Conservation (phyloP, 1,140 invertebrate species). For the Papilio glaucus region DNA sequence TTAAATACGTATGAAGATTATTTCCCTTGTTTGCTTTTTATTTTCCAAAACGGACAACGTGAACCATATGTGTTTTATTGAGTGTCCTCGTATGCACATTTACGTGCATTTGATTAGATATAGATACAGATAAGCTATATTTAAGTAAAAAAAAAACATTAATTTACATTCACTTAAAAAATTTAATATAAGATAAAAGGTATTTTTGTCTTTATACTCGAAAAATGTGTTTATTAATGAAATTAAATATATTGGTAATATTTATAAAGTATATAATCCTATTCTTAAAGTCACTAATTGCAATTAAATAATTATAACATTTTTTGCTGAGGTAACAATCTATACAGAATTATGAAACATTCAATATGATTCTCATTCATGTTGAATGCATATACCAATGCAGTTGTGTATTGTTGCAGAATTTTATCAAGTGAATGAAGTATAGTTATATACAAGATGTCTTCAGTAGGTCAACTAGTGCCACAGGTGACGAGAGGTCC, state of each 20-base stretch:
- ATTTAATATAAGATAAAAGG: too few relatives aligned
- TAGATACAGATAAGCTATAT: neutral
- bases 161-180: neutral
- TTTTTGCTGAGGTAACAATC: neutral
- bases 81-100: neutral
- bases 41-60: too few relatives aligned
- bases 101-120: neutral
- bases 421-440: conserved; percentile 15
- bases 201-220: neutral
- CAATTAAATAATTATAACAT: too few relatives aligned
- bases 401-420: conserved; percentile 17
- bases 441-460: conserved; percentile 51
- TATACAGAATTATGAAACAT: neutral
- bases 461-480: conserved; percentile 77
- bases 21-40: neutral
- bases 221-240: neutral
- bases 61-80: neutral
- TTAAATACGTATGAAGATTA: neutral
- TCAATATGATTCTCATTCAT: neutral
- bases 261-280: neutral
- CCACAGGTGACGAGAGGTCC: conserved; percentile 70
- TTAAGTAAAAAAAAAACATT: neutral
- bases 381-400: neutral
- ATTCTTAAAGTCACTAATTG: too few relatives aligned
- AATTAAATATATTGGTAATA: neutral